phyloP scores from a whole-genome alignment of 2,113 vertebrate species.

The Syngnathus typhle region DNA sequence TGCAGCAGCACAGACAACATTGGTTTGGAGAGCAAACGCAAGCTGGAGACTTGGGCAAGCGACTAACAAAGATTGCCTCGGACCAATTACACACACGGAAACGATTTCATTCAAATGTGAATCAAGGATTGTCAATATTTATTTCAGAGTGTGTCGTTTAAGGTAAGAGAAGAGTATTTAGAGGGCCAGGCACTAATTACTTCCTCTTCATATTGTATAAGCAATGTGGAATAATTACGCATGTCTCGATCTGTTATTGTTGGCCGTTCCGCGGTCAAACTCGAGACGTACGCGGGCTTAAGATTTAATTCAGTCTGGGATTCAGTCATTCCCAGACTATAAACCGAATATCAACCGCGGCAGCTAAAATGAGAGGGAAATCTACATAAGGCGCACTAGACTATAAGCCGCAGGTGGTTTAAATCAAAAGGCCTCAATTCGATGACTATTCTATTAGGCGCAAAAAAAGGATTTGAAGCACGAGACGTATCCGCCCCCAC shows the following conservation, averaged over 20 bases:
- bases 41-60: neutral
- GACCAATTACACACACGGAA: neutral
- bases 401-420: no score
- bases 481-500: no score
- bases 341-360: neutral
- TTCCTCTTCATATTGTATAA: slow-evolving; percentile 3
- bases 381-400: no score
- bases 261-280: slow-evolving; percentile 27
- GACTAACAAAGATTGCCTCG: neutral
- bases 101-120: neutral
- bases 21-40: neutral
- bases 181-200: slow-evolving; percentile 15
- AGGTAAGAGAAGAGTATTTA: neutral
- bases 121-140: neutral
- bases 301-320: slow-evolving; percentile 29
- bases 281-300: slow-evolving; percentile 15
- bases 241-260: slow-evolving; percentile 29
- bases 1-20: slow-evolving; percentile 7
- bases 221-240: slow-evolving; percentile 10
- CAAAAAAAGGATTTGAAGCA: no score
- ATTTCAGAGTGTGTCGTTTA: neutral
- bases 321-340: slow-evolving; percentile 15
- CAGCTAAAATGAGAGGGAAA: no score
- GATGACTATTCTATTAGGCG: no score
- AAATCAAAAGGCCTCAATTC: no score